Base-by-base conservation (phyloP, 2,888 invertebrate genomes). In the Eupithecia tripunctaria region DNA sequence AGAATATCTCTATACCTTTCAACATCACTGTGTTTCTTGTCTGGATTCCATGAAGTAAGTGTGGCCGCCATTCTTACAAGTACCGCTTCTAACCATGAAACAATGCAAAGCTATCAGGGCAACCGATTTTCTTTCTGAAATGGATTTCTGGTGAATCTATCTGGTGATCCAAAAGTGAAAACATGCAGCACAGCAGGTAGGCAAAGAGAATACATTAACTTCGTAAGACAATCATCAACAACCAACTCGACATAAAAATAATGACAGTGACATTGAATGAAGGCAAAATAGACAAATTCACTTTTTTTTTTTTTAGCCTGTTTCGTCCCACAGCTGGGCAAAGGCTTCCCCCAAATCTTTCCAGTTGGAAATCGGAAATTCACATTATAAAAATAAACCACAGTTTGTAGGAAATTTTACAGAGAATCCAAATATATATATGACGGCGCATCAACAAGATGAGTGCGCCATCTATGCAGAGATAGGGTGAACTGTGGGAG, bases 11-110 rank as follows among this genome's bases (percentile, higher is more conserved):
- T 64, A 91, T 43, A 43, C 93, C 91, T 90, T 86, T 94, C 91
- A 64, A 91, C 88, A 77, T 98, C 98, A 82, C 96, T 97, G 85
- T 98, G 96, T 77, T 96, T 97, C 87, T 97, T 98, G 75, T 96
- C 96, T 12, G 97, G 96, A 86, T 95, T 95, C 96, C 96, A 97
- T 71, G 95, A 95, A 74, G 95, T 93, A 70, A 95, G 91, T 88
- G 95, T 91, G 74, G 92, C 88, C 78, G 95, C 94, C 94, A 95
- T 95, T 67, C 73, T 77, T 51, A 56, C 10, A 51, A n/a, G 10
- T 56, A 56, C 25, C 14, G 51, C 21, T 56, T 56, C 4, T 25
- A 25, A 25, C 14, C 21, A 60, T 18, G 18, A 60, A 18, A 60
- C 18, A 15, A 29, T 60, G 15, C n/a, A 43, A 43, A 43, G 7